phyloP scores from a whole-genome alignment of 2,113 vertebrate genomes.

The Megalops atlanticus region DNA sequence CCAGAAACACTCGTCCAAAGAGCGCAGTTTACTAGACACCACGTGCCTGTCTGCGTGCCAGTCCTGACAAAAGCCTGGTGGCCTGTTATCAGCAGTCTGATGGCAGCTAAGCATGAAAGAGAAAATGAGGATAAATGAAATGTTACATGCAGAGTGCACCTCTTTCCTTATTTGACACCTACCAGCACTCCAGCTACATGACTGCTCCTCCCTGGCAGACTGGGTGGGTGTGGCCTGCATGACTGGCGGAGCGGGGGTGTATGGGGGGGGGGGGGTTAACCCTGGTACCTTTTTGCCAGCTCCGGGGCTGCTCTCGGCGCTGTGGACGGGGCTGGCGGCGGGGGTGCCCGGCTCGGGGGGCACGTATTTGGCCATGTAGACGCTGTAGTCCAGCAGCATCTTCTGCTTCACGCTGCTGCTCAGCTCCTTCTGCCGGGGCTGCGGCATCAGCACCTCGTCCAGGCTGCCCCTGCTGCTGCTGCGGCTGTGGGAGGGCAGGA shows the following conservation, averaged over 20 bases:
- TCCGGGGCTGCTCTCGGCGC: conserved; percentile 87
- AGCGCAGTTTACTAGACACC: not conserved
- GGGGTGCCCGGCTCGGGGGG: conserved; percentile 76
- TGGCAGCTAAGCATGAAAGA: not conserved
- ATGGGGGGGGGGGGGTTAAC: not conserved
- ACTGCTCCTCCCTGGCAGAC: too few species aligned
- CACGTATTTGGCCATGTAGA: conserved; percentile 94
- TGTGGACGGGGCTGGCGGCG: conserved; percentile 75
- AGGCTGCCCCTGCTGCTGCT: conserved; percentile 88
- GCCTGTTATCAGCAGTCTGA: too few species aligned
- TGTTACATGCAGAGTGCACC: not conserved
- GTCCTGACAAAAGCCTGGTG: not conserved
- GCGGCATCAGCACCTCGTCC: conserved; percentile 80
- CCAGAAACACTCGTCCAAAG: not conserved
- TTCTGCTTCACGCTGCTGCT: conserved; percentile 75
- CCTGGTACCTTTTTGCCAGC: conserved; percentile 81
- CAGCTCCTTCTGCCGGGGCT: conserved; percentile 80
- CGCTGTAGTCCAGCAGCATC: conserved; percentile 85
- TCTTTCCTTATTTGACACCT: too few species aligned
- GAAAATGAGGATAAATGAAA: too few species aligned
- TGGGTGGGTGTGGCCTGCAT: too few species aligned
- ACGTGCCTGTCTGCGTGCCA: not conserved
- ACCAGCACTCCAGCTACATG: not conserved
- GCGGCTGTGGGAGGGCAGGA: conserved; percentile 79
- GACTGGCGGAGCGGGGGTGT: not conserved